Evolutionary conservation across 2,113 vertebrate genomes (phyloP).

Genomic region (Osmerus eperlanus): DNA sequence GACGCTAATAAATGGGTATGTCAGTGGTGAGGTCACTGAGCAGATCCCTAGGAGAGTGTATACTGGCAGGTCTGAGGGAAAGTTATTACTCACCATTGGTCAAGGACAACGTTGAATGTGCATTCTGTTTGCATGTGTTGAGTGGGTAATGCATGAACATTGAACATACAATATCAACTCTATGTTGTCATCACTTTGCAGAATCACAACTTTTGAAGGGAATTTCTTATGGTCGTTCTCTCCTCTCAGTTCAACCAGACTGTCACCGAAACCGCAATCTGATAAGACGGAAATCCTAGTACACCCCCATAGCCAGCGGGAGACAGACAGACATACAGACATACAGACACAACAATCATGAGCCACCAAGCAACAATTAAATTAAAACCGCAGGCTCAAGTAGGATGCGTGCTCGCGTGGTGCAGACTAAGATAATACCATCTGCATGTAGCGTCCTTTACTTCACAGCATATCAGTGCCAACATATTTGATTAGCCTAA

Average conservation of each 20-base stretch:
- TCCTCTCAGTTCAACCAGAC: not conserved
- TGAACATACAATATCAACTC: no score
- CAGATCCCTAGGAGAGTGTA: conserved; percentile 29
- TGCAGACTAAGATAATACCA: no score
- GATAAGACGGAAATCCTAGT: conserved; percentile 21
- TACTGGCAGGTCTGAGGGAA: conserved; percentile 23
- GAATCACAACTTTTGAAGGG: not conserved
- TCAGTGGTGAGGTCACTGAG: conserved; percentile 38
- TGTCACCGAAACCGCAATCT: conserved; percentile 7
- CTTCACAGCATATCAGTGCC: no score
- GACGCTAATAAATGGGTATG: conserved; percentile 34
- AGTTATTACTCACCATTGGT: conserved; percentile 12
- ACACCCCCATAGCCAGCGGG: not conserved
- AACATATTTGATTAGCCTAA: no score
- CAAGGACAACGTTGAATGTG: conserved; percentile 16
- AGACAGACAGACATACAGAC: not conserved
- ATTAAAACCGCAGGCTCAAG: no score
- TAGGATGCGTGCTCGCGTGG: no score
- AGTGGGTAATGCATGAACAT: no score
- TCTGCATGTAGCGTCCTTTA: no score
- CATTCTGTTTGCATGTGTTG: not conserved
- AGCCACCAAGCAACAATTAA: no score
- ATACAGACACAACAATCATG: not conserved
- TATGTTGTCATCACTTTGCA: no score
- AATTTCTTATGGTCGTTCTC: no score